These are phyloP conservation scores for Jaculus jaculus DNA, from an alignment of 2,113 vertebrate genomes.

Conservation along the genomic window DNA sequence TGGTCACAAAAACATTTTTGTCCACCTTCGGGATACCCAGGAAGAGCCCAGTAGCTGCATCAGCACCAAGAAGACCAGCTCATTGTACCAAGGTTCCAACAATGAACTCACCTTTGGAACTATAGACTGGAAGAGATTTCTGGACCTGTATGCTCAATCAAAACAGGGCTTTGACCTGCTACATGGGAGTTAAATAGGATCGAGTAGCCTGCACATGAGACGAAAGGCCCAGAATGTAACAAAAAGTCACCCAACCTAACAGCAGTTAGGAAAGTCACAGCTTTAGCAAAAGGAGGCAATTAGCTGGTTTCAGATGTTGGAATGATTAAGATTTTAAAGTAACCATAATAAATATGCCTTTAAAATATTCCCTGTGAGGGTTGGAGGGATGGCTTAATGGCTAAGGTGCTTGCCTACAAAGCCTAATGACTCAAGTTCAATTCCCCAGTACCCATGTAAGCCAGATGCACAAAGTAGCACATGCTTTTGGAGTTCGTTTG, in stretches of 20 bases:
- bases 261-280: neutral
- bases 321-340: neutral
- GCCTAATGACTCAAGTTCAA: neutral
- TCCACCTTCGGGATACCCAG: neutral
- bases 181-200: neutral
- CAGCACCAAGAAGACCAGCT: neutral
- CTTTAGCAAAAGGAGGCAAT: neutral
- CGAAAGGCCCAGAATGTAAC: neutral
- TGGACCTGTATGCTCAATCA: too few relatives aligned
- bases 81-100: neutral
- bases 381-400: neutral
- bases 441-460: neutral
- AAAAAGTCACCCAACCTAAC: neutral
- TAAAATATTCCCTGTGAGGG: neutral
- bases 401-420: neutral
- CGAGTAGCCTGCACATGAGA: neutral
- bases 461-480: too few relatives aligned
- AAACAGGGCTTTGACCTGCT: neutral
- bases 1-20: neutral
- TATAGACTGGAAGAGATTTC: neutral
- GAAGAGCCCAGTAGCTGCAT: neutral
- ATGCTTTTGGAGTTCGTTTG: too few relatives aligned
- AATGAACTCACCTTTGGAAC: neutral
- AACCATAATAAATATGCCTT: neutral
- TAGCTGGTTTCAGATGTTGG: neutral